Evolutionary conservation across 1,140 invertebrate genomes (phyloP), one percentile per base, ranked within the genome.

Genomic region (Trichoplusia ni): DNA sequence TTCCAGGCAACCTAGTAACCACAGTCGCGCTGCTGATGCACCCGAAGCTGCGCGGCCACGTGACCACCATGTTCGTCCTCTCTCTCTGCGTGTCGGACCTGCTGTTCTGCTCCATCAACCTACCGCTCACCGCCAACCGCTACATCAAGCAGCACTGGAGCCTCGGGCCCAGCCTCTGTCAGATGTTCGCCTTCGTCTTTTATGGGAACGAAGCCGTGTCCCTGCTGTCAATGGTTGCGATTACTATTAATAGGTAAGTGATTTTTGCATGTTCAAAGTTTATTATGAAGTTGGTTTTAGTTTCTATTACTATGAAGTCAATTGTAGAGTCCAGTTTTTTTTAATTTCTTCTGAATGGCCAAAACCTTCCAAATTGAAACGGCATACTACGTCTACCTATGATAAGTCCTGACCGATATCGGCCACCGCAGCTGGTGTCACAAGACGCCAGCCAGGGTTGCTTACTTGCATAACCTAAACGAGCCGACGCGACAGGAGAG

Each of bases 191-290:
- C 0, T 94, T 97, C 65, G 94, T 97, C 71, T 97, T 97, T 87
- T 97, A 97, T 83, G 96, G 96, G 53, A 97, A 97, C 79, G 96
- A 97, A 8, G 96, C 95, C 1, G 95, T 96, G 8, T 97, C 96
- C 0, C 88, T 98, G 18, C 92, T 97, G 37, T 97, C 95, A 75
- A 97, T 98, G 95, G 96, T 97, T 23, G 95, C 95, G 61, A 97
- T 98, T 70, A 97, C 97, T 11, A 91, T 97, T 46, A 97, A 97
- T 89, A 94, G 96, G 95, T 97, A 21, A 81, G 61, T 64, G 19
- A 13, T 46, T 40, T 31, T 35, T 31, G 11, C 3, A 13, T 25
- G n/a, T 60, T 7, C 11, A 25, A 1, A 42, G 37, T 56, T 31
- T 35, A 29, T 29, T 18, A 27, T 29, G 13, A 27, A 9, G 42